Conservation (phyloP, 2,797 vertebrate genomes). For the Aeoliscus strigatus region DNA sequence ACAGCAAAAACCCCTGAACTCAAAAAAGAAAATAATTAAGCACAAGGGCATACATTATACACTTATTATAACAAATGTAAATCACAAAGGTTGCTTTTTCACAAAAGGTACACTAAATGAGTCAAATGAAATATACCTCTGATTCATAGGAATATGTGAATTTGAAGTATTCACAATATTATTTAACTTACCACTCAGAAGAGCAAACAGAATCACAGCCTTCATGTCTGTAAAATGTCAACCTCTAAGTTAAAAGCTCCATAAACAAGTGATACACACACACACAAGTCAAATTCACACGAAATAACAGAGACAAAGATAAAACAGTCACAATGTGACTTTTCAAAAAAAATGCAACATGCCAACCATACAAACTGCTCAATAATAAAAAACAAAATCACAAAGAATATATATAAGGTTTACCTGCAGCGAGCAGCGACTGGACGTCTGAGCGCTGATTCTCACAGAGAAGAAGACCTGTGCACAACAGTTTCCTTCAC, state of each 20-base stretch:
- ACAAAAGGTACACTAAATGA: no score
- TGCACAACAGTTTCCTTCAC: slow-evolving; percentile 57
- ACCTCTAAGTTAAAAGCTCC: not conserved
- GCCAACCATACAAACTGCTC: no score
- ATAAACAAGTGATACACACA: not conserved
- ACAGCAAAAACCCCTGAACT: slow-evolving; percentile 53
- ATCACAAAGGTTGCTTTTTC: no score
- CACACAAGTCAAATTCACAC: no score
- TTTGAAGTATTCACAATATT: no score
- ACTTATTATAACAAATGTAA: no score
- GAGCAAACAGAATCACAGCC: slow-evolving; percentile 42
- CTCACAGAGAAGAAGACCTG: slow-evolving; percentile 27
- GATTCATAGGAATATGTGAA: no score
- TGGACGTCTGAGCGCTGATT: slow-evolving; percentile 31
- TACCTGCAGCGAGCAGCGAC: slow-evolving; percentile 38
- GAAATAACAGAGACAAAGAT: not conserved
- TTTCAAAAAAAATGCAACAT: not conserved
- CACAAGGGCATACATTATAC: not conserved
- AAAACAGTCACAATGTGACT: not conserved
- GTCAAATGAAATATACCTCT: no score
- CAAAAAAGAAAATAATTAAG: not conserved
- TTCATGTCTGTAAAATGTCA: slow-evolving; percentile 49
- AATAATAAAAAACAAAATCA: accelerated
- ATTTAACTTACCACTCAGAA: slow-evolving; percentile 56
- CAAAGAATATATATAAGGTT: slow-evolving; percentile 2